Percentiles rank a stretch among this genome's conserved stretches.
These are phyloP conservation scores for Cantharis nigra DNA, from an alignment of 2,888 invertebrate species.

Conservation along the genomic window DNA sequence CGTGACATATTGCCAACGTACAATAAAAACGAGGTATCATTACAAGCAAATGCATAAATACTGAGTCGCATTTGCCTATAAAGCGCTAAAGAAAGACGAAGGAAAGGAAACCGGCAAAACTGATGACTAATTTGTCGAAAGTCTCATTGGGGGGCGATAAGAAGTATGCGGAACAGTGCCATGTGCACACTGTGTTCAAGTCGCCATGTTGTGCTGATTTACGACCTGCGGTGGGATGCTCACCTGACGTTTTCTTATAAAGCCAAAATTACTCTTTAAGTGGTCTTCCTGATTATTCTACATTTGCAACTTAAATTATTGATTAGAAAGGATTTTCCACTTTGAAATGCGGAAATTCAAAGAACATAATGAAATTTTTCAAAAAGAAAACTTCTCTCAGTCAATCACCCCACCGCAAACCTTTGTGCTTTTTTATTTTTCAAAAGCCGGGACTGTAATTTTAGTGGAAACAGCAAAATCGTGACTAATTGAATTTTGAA, in stretches of 20 bases:
- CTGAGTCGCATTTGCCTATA: conserved; percentile 41
- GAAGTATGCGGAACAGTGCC: conserved; percentile 42
- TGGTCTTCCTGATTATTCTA: neutral
- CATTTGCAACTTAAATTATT: neutral
- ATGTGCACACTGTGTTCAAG: conserved; percentile 40
- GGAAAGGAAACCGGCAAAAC: conserved; percentile 48
- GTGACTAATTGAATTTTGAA: neutral
- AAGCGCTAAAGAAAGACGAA: conserved; percentile 42
- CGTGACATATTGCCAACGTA: conserved; percentile 51
- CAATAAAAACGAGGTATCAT: conserved; percentile 43
- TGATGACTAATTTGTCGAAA: conserved; percentile 55
- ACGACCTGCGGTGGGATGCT: conserved; percentile 39
- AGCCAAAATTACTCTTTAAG: conserved; percentile 19
- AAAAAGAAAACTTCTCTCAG: too few relatives aligned
- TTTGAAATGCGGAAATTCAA: neutral
- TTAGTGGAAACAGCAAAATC: neutral
- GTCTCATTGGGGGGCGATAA: conserved; percentile 45
- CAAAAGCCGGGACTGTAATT: neutral
- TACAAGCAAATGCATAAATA: conserved; percentile 45
- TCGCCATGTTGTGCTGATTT: conserved; percentile 42
- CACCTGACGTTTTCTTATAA: conserved; percentile 39
- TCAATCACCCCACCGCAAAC: too few relatives aligned
- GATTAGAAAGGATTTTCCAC: neutral
- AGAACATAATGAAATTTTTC: too few relatives aligned
- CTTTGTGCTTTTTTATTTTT: neutral